Base-by-base conservation (phyloP, 2,113 vertebrate genomes). In the Promerops cafer region DNA sequence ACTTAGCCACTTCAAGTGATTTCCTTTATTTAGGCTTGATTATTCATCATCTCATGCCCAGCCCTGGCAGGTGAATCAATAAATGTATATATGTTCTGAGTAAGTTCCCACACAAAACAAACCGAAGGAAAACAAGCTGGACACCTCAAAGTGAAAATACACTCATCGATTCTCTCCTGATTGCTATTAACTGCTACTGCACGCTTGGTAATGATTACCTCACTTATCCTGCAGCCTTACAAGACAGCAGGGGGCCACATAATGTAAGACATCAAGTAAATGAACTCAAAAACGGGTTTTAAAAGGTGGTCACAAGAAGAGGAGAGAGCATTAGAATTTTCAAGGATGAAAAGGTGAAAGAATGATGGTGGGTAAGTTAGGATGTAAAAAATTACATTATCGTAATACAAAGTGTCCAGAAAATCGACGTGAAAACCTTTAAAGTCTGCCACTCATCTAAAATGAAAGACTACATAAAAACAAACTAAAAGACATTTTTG, bases 231-330 rank as follows among this genome's bases (percentile, higher is more conserved):
- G 33, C 92, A 82, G 42, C 40, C 30, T 33, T 22, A 6, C 39
- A 20, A 54, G 77, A 91, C 83, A 95, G 86, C 83, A 96, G 91
- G 81, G 91, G 89, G 83, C 83, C 89, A 93, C 95, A 94, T 82
- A 78, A 94, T 89, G 87, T 93, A 91, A 95, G 81, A 13, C 52
- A 94, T 84, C 42, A 12, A 33, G 52, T 82, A 84, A 95, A 79
- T 15, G 13, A 84, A 59, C 64, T 78, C 30, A 64, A 50, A 94
- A 94, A 82, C 17, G 13, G 16, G 11, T 53, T 86, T 31, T 33
- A 63, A 78, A 68, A 89, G 27, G 35, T 33, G 53, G 18, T 14
- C 50, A 59, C 3, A 3, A 42, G 42, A 69, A 53, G 11, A 54
- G 19, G 27, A 59, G 20, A 24, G 14, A 69, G 28, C 7, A 66